Evolutionary conservation across 1,140 invertebrate species (phyloP).

Genomic region (Semibalanus balanoides): DNA sequence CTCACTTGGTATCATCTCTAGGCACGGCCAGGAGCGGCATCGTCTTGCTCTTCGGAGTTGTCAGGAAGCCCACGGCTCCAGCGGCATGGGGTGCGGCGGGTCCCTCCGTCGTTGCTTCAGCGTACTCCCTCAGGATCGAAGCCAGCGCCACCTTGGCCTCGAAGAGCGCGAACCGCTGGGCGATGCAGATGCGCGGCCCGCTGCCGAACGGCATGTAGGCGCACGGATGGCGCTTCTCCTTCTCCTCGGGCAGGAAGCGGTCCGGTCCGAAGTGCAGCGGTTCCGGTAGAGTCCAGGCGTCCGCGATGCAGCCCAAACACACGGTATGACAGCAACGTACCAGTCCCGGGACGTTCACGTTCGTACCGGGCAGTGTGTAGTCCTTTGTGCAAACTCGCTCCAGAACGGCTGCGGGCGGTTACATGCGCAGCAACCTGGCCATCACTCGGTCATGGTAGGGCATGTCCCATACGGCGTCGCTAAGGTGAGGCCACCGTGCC

Average conservation of each 20-base stretch:
- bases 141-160: too few species aligned
- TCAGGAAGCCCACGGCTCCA: too few species aligned
- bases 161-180: neutral
- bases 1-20: too few species aligned
- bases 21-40: slow-evolving; percentile 8
- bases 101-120: too few species aligned
- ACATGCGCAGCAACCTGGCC: slow-evolving; percentile 44
- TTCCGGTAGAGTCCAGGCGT: too few species aligned
- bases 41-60: too few species aligned
- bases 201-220: slow-evolving; percentile 62
- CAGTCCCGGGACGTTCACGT: slow-evolving; percentile 16
- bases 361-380: slow-evolving; percentile 35
- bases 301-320: slow-evolving; percentile 44
- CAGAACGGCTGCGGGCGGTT: slow-evolving; percentile 42
- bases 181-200: slow-evolving; percentile 37
- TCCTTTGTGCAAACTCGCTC: slow-evolving; percentile 40
- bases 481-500: neutral
- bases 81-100: too few species aligned
- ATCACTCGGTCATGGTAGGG: neutral
- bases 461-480: neutral
- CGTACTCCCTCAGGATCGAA: too few species aligned
- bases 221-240: too few species aligned
- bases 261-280: slow-evolving; percentile 31
- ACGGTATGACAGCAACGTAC: slow-evolving; percentile 18
- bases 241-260: too few species aligned